Percentiles rank a stretch among this genome's conserved stretches.
phyloP scores from a whole-genome alignment of 2,888 invertebrate species.

The Tipula lateralis region DNA sequence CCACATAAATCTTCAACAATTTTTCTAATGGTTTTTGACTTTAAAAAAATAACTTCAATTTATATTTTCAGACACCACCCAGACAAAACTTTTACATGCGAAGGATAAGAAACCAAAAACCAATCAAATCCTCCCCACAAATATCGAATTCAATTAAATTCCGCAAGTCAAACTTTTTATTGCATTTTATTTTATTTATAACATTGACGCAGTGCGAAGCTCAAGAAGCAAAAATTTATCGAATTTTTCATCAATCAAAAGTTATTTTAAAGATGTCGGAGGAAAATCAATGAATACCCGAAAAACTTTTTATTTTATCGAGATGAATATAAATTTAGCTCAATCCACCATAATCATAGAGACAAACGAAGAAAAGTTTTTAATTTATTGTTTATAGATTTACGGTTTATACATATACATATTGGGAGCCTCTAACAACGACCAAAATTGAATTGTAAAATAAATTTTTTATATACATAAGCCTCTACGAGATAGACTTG shows the following conservation, averaged over 20 bases:
- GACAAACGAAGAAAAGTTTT: background rate
- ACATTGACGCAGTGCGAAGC: background rate
- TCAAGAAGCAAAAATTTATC: background rate
- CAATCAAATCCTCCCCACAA: background rate
- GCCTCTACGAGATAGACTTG: background rate
- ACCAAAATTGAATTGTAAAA: background rate
- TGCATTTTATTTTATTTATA: background rate
- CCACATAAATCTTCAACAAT: too few species aligned
- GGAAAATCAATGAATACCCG: background rate
- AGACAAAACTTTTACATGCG: background rate
- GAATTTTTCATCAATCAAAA: background rate
- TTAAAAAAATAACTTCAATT: background rate
- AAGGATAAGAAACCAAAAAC: background rate
- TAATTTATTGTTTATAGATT: background rate
- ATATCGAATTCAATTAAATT: conserved; percentile 5
- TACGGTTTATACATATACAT: background rate
- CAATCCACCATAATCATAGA: background rate
- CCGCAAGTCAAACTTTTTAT: background rate
- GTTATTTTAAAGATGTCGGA: background rate
- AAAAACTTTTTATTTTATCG: background rate
- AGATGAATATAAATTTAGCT: background rate
- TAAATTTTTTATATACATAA: background rate
- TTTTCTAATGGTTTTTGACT: background rate
- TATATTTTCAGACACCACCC: conserved; percentile 11
- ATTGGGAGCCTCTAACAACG: background rate